phyloP scores from a whole-genome alignment of 2,113 vertebrate genomes.

The Psettodes erumei region DNA sequence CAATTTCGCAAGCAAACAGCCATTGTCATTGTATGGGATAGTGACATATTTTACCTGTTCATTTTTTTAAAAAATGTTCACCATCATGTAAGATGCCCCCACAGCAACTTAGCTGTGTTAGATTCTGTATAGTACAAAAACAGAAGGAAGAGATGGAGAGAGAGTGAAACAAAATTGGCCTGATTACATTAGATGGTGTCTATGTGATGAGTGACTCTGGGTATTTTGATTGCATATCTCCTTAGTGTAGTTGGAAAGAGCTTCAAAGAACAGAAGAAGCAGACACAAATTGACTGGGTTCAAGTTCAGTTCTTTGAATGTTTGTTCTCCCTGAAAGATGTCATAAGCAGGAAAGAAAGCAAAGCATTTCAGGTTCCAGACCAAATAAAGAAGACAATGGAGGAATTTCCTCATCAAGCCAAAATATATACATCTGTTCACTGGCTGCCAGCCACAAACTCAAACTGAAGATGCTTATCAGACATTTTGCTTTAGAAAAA shows the following conservation, averaged over 20 bases:
- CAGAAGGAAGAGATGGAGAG: not conserved
- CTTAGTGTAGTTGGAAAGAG: not conserved
- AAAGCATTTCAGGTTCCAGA: slow-evolving; percentile 48
- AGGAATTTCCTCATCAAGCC: slow-evolving; percentile 54
- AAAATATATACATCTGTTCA: slow-evolving; percentile 22
- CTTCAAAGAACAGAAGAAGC: slow-evolving; percentile 36
- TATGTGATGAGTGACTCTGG: not conserved
- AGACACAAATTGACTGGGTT: not conserved
- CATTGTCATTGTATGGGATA: not conserved
- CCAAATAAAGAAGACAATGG: slow-evolving; percentile 67
- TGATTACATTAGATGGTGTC: not conserved
- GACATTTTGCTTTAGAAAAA: slow-evolving; percentile 10
- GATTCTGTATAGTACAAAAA: too few species aligned
- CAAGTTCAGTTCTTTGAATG: slow-evolving; percentile 37
- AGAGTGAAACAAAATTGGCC: not conserved
- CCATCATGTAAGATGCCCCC: rapidly evolving
- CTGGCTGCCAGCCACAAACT: slow-evolving; percentile 45
- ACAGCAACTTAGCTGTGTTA: not conserved
- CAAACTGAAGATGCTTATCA: slow-evolving; percentile 14
- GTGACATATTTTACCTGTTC: not conserved
- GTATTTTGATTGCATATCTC: not conserved
- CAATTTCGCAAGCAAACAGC: not conserved
- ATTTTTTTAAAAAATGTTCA: not conserved
- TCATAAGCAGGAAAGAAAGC: slow-evolving; percentile 42
- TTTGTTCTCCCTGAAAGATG: slow-evolving; percentile 42